Evolutionary conservation across 2,888 invertebrate genomes (phyloP), one percentile per base, ranked within the genome.

Genomic region (Agrilus biguttatus): DNA sequence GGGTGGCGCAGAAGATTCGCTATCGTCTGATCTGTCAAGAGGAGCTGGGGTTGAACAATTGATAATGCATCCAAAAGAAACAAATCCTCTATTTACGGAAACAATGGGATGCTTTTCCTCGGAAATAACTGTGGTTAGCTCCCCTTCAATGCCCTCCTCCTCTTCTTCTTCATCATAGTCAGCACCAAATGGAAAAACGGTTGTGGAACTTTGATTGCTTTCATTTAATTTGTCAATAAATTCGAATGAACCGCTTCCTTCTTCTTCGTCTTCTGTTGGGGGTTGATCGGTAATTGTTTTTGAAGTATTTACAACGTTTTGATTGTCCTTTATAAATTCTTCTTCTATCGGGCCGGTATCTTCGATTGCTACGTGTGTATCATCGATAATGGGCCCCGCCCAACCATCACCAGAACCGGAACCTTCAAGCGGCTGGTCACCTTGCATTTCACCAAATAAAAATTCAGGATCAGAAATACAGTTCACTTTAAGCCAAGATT

Each of bases 171-270:
- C 45, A 23, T n/a, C 21, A 13, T 17, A 17, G 8, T 35, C 42
- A n/a, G 41, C 23, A 8, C 23, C 14, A 40, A 37, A 39, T 32
- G 28, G 23, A 33, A 8, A 19, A 21, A 6, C 12, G 2, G 19
- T 42, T 36, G 14, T 17, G 12, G 17, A 39, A 39, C 37, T 14
- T 13, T 6, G 23, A 39, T 4, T 14, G 28, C 10, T 10, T 43
- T 53, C 51, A 37, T 55, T 52, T 36, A 57, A 53, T 37, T 54
- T 41, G n/a, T 32, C 34, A 32, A 52, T 55, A 21, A 59, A 57
- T 45, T 51, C 51, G n/a, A 55, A 53, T 19, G 43, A 53, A 8
- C 62, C 62, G 47, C 62, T 61, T 19, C 63, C 61, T 51, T 59
- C 59, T 19, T 43, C 37, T 32, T 35, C 34, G 40, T 43, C 36